Percentiles rank a stretch among this genome's conserved stretches.
Conservation (phyloP, 2,888 invertebrate species). For the Linyphia triangularis region DNA sequence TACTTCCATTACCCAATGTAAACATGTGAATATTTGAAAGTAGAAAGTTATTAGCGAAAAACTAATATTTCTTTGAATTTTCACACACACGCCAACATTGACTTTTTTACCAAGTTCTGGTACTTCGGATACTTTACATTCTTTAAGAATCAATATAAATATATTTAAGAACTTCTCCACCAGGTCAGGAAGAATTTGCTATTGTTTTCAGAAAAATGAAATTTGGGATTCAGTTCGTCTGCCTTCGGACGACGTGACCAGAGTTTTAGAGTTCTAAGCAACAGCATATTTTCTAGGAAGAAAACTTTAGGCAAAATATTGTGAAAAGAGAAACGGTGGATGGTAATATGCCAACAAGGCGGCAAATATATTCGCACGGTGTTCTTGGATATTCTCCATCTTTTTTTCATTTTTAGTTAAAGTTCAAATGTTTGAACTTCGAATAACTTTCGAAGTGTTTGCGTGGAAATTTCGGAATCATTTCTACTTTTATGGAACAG, state of each 20-base stretch:
- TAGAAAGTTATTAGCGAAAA: no score
- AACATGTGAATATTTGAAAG: no score
- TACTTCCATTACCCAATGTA: no score
- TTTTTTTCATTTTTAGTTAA: no score
- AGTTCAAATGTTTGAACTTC: no score
- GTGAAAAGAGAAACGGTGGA: neutral
- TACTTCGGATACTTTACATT: neutral
- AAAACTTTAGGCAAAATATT: neutral
- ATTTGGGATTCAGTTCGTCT: neutral
- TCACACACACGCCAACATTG: no score
- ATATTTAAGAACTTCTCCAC: neutral
- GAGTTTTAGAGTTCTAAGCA: neutral
- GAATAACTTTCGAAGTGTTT: no score
- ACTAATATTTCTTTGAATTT: no score
- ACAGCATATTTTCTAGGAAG: neutral
- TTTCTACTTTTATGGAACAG: no score
- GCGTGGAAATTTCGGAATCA: no score
- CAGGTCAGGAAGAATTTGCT: neutral
- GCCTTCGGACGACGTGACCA: neutral
- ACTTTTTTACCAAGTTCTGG: no score
- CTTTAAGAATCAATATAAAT: neutral
- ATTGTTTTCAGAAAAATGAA: neutral
- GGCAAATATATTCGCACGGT: neutral
- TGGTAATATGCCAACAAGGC: neutral
- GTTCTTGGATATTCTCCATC: no score